Conservation (phyloP, 2,888 invertebrate genomes). For the Drosophila nigritarsus region DNA sequence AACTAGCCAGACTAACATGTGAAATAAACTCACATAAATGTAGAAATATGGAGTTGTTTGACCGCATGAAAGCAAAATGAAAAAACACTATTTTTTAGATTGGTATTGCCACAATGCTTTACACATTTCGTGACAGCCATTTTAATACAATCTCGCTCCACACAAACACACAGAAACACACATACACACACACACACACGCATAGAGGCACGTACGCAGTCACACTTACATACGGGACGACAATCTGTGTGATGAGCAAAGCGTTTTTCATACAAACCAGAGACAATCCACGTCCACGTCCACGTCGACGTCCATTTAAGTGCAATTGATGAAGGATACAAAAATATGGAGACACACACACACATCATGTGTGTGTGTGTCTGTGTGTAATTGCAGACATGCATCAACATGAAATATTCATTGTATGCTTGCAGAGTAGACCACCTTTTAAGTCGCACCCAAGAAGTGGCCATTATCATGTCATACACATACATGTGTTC, state of each 20-base stretch:
- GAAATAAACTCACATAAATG: neutral
- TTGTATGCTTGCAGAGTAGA: neutral
- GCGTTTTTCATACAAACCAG: neutral
- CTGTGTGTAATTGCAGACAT: neutral
- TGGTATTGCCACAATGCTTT: constrained; percentile 1
- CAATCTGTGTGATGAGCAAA: constrained; percentile 8
- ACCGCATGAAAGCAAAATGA: neutral
- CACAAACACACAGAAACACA: neutral
- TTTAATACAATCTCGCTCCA: neutral
- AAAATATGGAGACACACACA: neutral
- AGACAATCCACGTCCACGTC: neutral
- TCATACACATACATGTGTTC: constrained; percentile 5
- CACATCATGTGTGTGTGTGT: neutral
- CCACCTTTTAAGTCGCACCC: constrained; percentile 1
- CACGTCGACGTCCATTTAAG: constrained; percentile 1
- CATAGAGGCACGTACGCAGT: neutral
- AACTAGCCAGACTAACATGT: neutral
- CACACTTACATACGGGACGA: neutral
- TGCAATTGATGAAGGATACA: constrained; percentile 5
- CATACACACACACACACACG: neutral
- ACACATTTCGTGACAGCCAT: neutral
- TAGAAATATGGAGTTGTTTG: neutral
- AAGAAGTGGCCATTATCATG: constrained; percentile 4
- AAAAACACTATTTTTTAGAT: neutral
- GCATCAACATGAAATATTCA: neutral